A percentile compares a stretch with the other conserved stretches of the same genome.
phyloP scores from a whole-genome alignment of 2,797 vertebrate species.

The Babyrousa celebensis region DNA sequence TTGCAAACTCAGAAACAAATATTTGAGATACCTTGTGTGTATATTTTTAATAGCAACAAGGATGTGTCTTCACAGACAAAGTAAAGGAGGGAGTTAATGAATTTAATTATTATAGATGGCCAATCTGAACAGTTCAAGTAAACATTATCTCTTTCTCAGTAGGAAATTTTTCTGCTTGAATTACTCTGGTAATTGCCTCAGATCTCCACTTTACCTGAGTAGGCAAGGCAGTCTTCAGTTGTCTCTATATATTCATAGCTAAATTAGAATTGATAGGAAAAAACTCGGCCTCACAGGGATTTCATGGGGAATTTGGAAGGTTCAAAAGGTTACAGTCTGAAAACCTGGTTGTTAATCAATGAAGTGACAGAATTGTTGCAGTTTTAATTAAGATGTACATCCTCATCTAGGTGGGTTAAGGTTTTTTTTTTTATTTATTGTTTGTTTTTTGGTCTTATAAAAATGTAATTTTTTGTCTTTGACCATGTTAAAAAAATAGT shows the following conservation, averaged over 20 bases:
- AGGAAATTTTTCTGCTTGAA: slow-evolving; percentile 76
- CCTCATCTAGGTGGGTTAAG: not conserved
- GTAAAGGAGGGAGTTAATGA: slow-evolving; percentile 16
- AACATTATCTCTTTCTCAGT: slow-evolving; percentile 74
- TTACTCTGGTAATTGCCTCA: slow-evolving; percentile 76
- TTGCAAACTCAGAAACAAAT: slow-evolving; percentile 55
- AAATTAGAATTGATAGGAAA: slow-evolving; percentile 60
- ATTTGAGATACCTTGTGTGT: slow-evolving; percentile 25
- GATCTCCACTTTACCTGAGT: slow-evolving; percentile 53
- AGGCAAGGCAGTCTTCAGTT: not conserved
- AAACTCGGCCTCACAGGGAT: not conserved
- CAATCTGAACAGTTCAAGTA: slow-evolving; percentile 71
- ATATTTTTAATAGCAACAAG: slow-evolving; percentile 52
- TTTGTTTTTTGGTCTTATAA: not conserved
- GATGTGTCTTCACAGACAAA: slow-evolving; percentile 50
- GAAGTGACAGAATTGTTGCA: not conserved
- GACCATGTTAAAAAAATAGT: not conserved
- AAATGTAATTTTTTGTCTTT: slow-evolving; percentile 20
- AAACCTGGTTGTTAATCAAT: not conserved
- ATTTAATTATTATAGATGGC: slow-evolving; percentile 80
- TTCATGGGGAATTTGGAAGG: slow-evolving; percentile 43
- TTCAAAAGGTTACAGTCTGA: not conserved
- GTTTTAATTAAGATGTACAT: not conserved
- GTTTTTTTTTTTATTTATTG: not conserved
- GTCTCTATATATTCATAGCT: slow-evolving; percentile 45